phyloP scores from a whole-genome alignment of 2,113 vertebrate species.

The Oplegnathus fasciatus region DNA sequence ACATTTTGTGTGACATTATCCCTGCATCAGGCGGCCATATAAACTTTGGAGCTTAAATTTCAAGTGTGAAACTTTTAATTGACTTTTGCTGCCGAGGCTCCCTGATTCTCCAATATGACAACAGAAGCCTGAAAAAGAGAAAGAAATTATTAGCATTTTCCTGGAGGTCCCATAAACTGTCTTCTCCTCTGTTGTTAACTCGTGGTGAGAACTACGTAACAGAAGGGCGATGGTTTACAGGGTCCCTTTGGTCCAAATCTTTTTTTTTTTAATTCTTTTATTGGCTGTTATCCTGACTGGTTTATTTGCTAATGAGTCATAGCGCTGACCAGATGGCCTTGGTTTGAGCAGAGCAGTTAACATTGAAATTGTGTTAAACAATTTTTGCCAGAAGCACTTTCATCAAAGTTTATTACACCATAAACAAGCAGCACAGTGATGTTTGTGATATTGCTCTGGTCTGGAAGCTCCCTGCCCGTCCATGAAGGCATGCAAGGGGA shows the following conservation, averaged over 20 bases:
- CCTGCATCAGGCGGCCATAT: not conserved
- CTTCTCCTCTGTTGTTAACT: conserved; percentile 27
- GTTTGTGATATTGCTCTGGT: conserved; percentile 41
- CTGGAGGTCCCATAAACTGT: conserved; percentile 31
- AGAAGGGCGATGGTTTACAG: conserved; percentile 50
- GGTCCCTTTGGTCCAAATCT: conserved; percentile 29
- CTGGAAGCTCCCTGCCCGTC: conserved; percentile 26
- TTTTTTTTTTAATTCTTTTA: conserved; percentile 14
- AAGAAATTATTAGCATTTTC: not conserved
- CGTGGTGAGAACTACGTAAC: conserved; percentile 35
- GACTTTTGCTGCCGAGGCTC: not conserved
- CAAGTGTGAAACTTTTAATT: not conserved
- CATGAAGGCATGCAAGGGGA: conserved; percentile 14
- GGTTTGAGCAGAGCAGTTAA: conserved; percentile 63
- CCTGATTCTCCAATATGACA: not conserved
- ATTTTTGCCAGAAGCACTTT: conserved; percentile 63
- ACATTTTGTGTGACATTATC: not conserved
- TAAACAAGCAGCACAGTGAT: conserved; percentile 56
- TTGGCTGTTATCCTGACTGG: conserved; percentile 52
- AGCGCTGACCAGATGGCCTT: conserved; percentile 64
- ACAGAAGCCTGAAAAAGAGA: not conserved
- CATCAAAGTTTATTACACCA: conserved; percentile 63
- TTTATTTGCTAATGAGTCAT: conserved; percentile 69
- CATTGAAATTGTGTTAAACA: conserved; percentile 59
- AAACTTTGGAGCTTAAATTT: not conserved